Conservation (phyloP, 2,888 invertebrate genomes). For the Bellardia bayeri region DNA sequence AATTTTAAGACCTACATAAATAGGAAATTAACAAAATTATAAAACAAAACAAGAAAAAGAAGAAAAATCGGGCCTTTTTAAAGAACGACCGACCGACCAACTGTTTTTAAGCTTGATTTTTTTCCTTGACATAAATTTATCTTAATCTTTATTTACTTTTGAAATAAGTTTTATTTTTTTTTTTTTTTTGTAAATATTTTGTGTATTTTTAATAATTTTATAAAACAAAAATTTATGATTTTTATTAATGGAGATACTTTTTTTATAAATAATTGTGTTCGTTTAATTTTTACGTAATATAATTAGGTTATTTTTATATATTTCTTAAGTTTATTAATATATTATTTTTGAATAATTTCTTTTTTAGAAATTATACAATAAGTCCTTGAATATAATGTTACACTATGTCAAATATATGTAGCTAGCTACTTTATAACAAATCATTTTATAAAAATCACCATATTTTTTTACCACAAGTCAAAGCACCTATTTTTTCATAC, state of each 20-base stretch:
- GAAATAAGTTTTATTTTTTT: constrained; percentile 38
- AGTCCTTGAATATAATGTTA: constrained; percentile 52
- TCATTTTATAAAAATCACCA: constrained; percentile 63
- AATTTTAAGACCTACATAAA: constrained; percentile 54
- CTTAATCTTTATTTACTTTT: neutral
- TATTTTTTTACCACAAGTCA: constrained; percentile 58
- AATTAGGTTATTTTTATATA: constrained; percentile 47
- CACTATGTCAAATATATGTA: neutral
- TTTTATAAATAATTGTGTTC: constrained; percentile 72
- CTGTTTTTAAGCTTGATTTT: constrained; percentile 75
- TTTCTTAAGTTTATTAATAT: constrained; percentile 21
- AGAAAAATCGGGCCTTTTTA: constrained; percentile 44
- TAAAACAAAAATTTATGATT: constrained; percentile 29
- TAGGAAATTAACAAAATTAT: constrained; percentile 42
- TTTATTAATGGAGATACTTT: constrained; percentile 71
- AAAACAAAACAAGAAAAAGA: constrained; percentile 10
- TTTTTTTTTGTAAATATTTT: constrained; percentile 45
- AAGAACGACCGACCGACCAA: constrained; percentile 81
- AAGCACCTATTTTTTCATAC: constrained; percentile 67
- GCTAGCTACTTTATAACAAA: constrained; percentile 17
- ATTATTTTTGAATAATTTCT: constrained; percentile 39
- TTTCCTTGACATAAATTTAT: neutral
- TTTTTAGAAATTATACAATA: constrained; percentile 58
- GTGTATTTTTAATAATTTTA: constrained; percentile 34
- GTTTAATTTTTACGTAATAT: constrained; percentile 62